These are phyloP conservation scores for Tetranychus cinnabarinus DNA, from an alignment of 1,140 invertebrate genomes.

Conservation along the genomic window DNA sequence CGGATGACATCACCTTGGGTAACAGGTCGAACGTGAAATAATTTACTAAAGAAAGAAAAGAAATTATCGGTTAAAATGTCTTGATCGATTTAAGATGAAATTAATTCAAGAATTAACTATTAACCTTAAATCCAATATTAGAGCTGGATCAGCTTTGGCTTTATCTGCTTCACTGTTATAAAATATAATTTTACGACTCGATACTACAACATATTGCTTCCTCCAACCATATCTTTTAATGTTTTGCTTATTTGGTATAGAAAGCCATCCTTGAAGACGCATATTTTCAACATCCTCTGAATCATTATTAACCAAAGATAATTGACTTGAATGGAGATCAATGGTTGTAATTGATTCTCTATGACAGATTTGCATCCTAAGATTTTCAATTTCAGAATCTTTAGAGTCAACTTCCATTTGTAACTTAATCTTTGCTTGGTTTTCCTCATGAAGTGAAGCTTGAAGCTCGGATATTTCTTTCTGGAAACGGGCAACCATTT, in stretches of 20 bases:
- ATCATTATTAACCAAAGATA: slow-evolving; percentile 1
- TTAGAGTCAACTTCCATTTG: slow-evolving; percentile 92
- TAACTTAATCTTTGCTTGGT: slow-evolving; percentile 40
- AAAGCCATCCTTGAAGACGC: slow-evolving; percentile 81
- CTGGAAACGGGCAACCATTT: slow-evolving; percentile 53
- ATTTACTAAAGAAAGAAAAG: slow-evolving; percentile 44
- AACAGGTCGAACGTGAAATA: slow-evolving; percentile 91
- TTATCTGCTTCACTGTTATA: slow-evolving; percentile 87
- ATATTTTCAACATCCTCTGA: slow-evolving; percentile 22
- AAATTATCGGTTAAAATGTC: not conserved
- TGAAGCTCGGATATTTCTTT: slow-evolving; percentile 67
- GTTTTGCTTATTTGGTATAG: slow-evolving; percentile 82
- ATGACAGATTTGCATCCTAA: slow-evolving; percentile 19
- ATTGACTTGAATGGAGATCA: not conserved
- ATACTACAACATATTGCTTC: slow-evolving; percentile 89
- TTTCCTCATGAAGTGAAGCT: slow-evolving; percentile 36
- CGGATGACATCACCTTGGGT: slow-evolving; percentile 95
- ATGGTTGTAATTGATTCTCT: not conserved
- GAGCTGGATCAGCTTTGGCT: slow-evolving; percentile 73
- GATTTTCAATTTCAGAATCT: slow-evolving; percentile 78
- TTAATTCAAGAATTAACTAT: slow-evolving; percentile 12
- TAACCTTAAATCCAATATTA: slow-evolving; percentile 82
- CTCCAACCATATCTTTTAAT: slow-evolving; percentile 86
- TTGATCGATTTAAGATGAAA: not conserved
- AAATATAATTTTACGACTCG: slow-evolving; percentile 88